These are phyloP conservation scores for Melangyna quadrimaculata DNA, from an alignment of 2,888 invertebrate genomes.

Conservation along the genomic window DNA sequence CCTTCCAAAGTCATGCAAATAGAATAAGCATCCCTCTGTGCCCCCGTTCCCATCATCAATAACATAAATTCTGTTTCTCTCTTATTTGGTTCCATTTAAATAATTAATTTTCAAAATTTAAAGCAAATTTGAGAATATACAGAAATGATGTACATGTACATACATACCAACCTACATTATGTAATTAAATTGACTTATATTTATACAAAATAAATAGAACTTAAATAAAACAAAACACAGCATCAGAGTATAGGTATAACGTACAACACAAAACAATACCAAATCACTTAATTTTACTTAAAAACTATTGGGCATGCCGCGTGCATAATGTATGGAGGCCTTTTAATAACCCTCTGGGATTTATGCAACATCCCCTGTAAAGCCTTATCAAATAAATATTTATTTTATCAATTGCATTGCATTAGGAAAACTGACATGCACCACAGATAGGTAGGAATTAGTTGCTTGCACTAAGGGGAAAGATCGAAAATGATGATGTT, in stretches of 20 bases:
- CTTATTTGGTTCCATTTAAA: neutral
- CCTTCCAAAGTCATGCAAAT: conserved; percentile 51
- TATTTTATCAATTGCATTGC: conserved; percentile 66
- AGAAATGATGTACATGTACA: neutral
- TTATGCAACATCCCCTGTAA: neutral
- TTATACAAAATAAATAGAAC: conserved; percentile 25
- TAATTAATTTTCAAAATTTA: conserved; percentile 51
- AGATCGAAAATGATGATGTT: conserved; percentile 40
- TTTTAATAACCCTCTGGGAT: neutral
- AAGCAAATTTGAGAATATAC: conserved; percentile 24
- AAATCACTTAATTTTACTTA: conserved; percentile 59
- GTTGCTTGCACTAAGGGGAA: neutral
- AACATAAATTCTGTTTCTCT: neutral
- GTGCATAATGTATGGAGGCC: conserved; percentile 33
- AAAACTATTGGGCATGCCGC: conserved; percentile 53
- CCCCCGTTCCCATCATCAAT: neutral
- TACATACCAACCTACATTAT: neutral
- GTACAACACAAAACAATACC: conserved; percentile 37
- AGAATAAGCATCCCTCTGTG: neutral
- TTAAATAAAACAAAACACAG: conserved; percentile 18
- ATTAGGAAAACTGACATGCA: conserved; percentile 62
- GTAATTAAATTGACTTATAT: conserved; percentile 58
- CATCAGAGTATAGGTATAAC: no score
- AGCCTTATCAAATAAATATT: conserved; percentile 61
- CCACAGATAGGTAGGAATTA: neutral